Percentiles rank a stretch among this genome's conserved stretches.
phyloP scores from a whole-genome alignment of 2,888 invertebrate species.

The Pheosia tremula region DNA sequence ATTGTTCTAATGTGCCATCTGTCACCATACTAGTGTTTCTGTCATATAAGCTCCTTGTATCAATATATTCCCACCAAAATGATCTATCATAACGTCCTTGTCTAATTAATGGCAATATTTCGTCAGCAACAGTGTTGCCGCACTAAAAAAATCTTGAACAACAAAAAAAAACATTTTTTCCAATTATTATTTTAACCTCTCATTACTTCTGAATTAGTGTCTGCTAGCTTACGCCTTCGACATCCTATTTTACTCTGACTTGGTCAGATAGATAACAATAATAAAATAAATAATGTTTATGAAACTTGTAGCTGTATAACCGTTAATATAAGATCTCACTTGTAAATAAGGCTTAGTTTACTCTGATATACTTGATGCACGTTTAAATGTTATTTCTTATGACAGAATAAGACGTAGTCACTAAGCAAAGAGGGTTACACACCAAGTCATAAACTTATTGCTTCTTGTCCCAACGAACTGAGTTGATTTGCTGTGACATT shows the following conservation, averaged over 20 bases:
- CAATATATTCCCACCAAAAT: no score
- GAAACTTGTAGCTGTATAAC: constrained; percentile 65
- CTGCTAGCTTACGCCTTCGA: constrained; percentile 66
- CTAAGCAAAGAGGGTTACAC: not conserved
- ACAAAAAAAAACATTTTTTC: constrained; percentile 11
- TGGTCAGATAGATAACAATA: constrained; percentile 58
- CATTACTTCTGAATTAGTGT: constrained; percentile 52
- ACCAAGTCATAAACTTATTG: not conserved
- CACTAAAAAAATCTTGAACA: constrained; percentile 9
- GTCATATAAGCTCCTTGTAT: not conserved
- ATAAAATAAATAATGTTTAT: constrained; percentile 59
- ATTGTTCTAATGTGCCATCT: not conserved
- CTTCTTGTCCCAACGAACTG: no score
- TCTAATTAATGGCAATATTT: not conserved
- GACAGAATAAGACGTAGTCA: not conserved
- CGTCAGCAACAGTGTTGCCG: constrained; percentile 9
- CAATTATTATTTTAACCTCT: constrained; percentile 7
- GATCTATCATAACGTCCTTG: no score
- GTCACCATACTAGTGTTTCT: not conserved
- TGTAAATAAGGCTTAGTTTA: constrained; percentile 64
- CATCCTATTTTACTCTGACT: constrained; percentile 59
- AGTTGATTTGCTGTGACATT: no score
- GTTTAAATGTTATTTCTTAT: not conserved
- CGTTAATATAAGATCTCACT: constrained; percentile 72
- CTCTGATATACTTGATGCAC: not conserved